phyloP scores from a whole-genome alignment of 2,888 invertebrate genomes.

The Caenorhabditis sp. region DNA sequence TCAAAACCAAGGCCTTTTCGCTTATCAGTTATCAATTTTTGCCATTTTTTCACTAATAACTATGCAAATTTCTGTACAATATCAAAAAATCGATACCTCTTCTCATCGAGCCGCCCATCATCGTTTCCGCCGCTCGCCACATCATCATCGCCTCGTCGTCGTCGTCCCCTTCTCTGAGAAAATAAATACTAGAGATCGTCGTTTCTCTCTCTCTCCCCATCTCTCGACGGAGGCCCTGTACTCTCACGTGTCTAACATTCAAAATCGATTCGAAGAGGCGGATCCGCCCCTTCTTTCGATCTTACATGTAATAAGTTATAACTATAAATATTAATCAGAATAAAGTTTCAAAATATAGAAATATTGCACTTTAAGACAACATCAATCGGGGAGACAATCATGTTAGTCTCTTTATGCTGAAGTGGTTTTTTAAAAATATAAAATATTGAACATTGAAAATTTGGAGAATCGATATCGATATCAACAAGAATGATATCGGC shows the following conservation, averaged over 20 bases:
- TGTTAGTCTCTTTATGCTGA: too few relatives aligned
- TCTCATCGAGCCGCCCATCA: slow-evolving; percentile 41
- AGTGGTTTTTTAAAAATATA: too few relatives aligned
- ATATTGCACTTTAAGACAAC: too few relatives aligned
- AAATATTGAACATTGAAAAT: too few relatives aligned
- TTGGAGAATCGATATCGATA: too few relatives aligned
- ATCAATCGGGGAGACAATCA: too few relatives aligned
- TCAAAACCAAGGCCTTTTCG: neutral
- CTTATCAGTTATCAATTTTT: neutral
- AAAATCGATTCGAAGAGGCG: slow-evolving; percentile 6
- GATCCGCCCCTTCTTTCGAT: too few relatives aligned
- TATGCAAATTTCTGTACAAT: neutral
- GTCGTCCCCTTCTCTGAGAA: slow-evolving; percentile 6
- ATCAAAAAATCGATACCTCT: slow-evolving; percentile 26
- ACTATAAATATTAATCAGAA: too few relatives aligned
- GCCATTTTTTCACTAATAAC: neutral
- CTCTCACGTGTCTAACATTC: neutral
- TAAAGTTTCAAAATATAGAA: too few relatives aligned
- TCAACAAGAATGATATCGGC: too few relatives aligned
- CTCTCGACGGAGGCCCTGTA: neutral
- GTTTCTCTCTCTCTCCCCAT: neutral
- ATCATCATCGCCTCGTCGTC: slow-evolving; percentile 18
- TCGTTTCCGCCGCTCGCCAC: slow-evolving; percentile 30
- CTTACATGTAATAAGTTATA: too few relatives aligned
- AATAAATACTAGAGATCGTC: slow-evolving; percentile 11